Evolutionary conservation across 2,113 vertebrate species (phyloP).

Genomic region (Notothenia rossii): DNA sequence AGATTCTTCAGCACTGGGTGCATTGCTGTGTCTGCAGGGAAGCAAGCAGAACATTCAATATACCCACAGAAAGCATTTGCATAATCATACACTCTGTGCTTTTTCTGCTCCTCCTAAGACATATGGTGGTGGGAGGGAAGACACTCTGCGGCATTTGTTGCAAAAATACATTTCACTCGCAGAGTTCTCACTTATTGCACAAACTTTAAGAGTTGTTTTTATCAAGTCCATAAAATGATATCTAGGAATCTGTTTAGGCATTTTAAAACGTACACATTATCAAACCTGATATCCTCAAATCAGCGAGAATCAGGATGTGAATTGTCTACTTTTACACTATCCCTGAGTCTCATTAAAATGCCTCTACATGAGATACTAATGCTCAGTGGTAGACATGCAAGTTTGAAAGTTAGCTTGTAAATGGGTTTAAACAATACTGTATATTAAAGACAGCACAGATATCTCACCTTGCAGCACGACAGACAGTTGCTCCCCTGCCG

Average conservation of each 20-base stretch:
- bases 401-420: too few species aligned
- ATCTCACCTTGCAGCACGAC: conserved; percentile 93
- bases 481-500: conserved; percentile 93
- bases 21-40: conserved; percentile 88
- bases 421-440: neutral
- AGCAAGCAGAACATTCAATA: conserved; percentile 43
- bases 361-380: too few species aligned
- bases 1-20: conserved; percentile 89
- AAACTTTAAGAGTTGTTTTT: conserved; percentile 24
- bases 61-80: conserved; percentile 46
- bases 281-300: too few species aligned
- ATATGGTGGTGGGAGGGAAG: conserved; percentile 47
- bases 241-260: neutral
- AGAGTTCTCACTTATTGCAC: conserved; percentile 6
- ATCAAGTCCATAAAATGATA: neutral
- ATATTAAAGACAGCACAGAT: neutral
- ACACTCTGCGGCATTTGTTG: conserved; percentile 9
- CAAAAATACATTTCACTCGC: conserved; percentile 32
- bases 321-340: too few species aligned
- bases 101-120: conserved; percentile 36
- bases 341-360: too few species aligned
- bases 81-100: conserved; percentile 46
- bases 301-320: too few species aligned
- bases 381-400: too few species aligned
- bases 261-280: neutral